Evolutionary conservation across 2,888 invertebrate species (phyloP), one percentile per base, ranked within the genome.

Genomic region (Synergus umbraculus): DNA sequence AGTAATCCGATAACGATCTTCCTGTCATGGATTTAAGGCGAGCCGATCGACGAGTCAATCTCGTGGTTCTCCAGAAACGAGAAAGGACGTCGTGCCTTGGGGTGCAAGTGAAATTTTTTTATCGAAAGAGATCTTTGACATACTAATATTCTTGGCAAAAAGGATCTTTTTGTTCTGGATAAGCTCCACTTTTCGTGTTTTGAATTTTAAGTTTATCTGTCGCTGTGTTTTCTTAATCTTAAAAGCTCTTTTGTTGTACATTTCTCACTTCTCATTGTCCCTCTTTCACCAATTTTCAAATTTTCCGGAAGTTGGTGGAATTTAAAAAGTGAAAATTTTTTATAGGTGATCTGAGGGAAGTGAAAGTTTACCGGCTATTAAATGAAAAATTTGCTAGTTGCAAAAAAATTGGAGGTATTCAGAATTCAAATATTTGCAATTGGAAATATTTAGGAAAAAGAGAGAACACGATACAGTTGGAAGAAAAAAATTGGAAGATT

Each of bases 1-100:
- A 22, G 13, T 63, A 63, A 67, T 67, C 67, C 44, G 67, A 67
- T 67, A 67, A 67, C 67, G 67, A 67, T 67, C 67, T 43, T 67
- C 43, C 43, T 43, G 43, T 67, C 67, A 44, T 46, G 67, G 18
- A 67, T 67, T 67, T 67, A 63, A 63, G 63, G 29, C 29, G 13
- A 63, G 13, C 63, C 63, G 63, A 63, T 63, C 63, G 13, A 63
- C 63, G 63, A 63, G 63, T 63, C 63, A 63, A 63, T 63, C 63
- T 63, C 29, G 18, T 63, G 29, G 12, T 63, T 63, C 63, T 10
- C 29, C 22, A 63, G 22, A 63, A 63, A 13, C 12, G 13, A 63
- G 60, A 60, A 13, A 63, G 63, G 63, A 63, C 4, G 5, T 29
- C 13, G 12, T 63, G 63, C 63, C 29, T 63, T 63, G 13, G 13